A percentile compares a stretch with the other conserved stretches of the same genome.
phyloP scores from a whole-genome alignment of 1,140 invertebrate species.

The Papilio glaucus region DNA sequence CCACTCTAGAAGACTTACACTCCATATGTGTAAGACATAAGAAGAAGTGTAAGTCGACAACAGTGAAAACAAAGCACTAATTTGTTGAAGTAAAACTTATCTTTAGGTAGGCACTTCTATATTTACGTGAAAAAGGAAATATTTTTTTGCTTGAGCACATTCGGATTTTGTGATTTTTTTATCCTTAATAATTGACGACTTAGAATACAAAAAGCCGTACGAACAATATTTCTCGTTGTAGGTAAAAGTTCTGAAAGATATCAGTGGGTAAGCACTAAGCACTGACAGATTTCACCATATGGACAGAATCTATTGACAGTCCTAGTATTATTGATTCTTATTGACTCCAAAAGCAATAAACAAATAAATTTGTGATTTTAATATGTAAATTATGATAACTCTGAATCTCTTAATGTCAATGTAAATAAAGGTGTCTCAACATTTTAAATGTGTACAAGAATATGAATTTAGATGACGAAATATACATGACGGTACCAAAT shows the following conservation, averaged over 20 bases:
- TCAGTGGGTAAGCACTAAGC: neutral
- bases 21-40: conserved; percentile 16
- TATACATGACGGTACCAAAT: too few species aligned
- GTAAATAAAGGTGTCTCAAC: neutral
- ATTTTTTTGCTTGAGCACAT: too few species aligned
- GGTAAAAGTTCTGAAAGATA: neutral
- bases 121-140: neutral
- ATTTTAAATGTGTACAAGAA: too few species aligned
- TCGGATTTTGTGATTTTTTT: too few species aligned
- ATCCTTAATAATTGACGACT: too few species aligned
- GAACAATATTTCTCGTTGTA: neutral
- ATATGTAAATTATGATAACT: conserved; percentile 6
- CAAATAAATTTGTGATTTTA: conserved; percentile 13
- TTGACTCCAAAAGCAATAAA: neutral
- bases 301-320: neutral
- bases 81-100: neutral
- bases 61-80: neutral
- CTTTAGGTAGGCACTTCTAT: neutral
- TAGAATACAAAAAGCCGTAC: neutral
- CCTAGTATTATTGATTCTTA: neutral
- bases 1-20: conserved; percentile 36
- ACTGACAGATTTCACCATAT: neutral
- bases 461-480: too few species aligned
- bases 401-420: neutral
- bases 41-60: neutral